phyloP scores from a whole-genome alignment of 1,140 invertebrate genomes.

The Whitmania pigra region DNA sequence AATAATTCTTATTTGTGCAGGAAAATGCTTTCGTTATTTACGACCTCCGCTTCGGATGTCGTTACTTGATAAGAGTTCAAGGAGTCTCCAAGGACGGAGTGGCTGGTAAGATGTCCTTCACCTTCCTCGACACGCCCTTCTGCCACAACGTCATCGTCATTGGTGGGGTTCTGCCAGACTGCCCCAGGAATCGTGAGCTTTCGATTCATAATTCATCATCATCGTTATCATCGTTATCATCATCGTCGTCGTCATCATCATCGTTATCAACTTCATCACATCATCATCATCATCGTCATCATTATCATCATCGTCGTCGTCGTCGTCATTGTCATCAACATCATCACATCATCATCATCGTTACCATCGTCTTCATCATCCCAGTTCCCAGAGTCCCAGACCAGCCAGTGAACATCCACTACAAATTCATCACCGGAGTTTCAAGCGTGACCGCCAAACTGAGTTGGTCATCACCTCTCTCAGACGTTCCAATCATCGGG shows the following conservation, averaged over 20 bases:
- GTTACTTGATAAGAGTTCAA: slow-evolving; percentile 24
- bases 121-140: slow-evolving; percentile 20
- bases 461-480: slow-evolving; percentile 19
- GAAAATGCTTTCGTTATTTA: slow-evolving; percentile 23
- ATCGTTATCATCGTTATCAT: background rate
- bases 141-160: slow-evolving; percentile 23
- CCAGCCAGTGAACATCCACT: slow-evolving; percentile 20
- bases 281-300: too few species aligned
- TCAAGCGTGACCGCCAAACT: slow-evolving; percentile 16
- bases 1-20: slow-evolving; percentile 7
- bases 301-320: background rate
- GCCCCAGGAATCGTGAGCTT: slow-evolving; percentile 25
- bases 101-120: slow-evolving; percentile 11
- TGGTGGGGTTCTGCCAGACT: slow-evolving; percentile 23
- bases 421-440: slow-evolving; percentile 21
- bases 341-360: background rate
- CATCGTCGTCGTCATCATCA: background rate
- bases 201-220: background rate
- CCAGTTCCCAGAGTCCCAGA: slow-evolving; percentile 24
- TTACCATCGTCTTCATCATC: background rate
- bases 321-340: too few species aligned
- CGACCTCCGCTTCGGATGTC: slow-evolving; percentile 28
- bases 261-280: too few species aligned
- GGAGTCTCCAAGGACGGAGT: slow-evolving; percentile 19
- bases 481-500: slow-evolving; percentile 18